Base-by-base conservation (phyloP, 2,113 vertebrate genomes). In the Oncorhynchus clarkii region DNA sequence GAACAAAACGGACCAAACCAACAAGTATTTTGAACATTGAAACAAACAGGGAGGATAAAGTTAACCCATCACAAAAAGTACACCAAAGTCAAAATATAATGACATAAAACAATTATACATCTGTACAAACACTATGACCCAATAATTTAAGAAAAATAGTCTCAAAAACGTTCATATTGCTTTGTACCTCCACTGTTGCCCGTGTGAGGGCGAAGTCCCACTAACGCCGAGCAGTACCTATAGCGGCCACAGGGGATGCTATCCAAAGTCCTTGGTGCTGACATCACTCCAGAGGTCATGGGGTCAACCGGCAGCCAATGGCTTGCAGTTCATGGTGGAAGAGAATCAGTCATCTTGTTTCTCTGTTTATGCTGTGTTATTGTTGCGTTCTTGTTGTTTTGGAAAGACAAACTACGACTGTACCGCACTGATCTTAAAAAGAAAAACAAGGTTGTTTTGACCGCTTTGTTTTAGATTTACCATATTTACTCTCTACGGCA, bases 81-180 rank as follows among this genome's bases (percentile, higher is more conserved):
- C 79, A 62, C 70, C 85, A 91, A 83, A 86, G 91, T 88, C 89
- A 92, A 93, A 85, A 86, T 81, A 45, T 26, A 91, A 90, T 84
- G 72, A 89, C 92, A 89, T 64, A 57, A 77, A 77, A 79, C 85
- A 88, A 83, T 93, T 45, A 88, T 89, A 94, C 92, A 93, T 91
- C 90, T 93, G 92, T 93, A 94, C 93, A 93, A 93, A 94, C 91
- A 93, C 91, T 90, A 90, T 92, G 92, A 89, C 88, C 93, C 87
- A 94, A 94, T 94, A 94, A 94, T 93, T 94, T 94, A 94, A 94
- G 93, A 94, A 94, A 94, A 94, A 94, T 91, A 92, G 93, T 94
- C 92, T 94, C 92, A 94, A 93, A 93, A 94, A 92, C 91, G 92
- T 93, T 91, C 92, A 92, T 94, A 94, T 94, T 94, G 93, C 93